Conservation (phyloP, 2,113 vertebrate species). For the Ascaphus truei region DNA sequence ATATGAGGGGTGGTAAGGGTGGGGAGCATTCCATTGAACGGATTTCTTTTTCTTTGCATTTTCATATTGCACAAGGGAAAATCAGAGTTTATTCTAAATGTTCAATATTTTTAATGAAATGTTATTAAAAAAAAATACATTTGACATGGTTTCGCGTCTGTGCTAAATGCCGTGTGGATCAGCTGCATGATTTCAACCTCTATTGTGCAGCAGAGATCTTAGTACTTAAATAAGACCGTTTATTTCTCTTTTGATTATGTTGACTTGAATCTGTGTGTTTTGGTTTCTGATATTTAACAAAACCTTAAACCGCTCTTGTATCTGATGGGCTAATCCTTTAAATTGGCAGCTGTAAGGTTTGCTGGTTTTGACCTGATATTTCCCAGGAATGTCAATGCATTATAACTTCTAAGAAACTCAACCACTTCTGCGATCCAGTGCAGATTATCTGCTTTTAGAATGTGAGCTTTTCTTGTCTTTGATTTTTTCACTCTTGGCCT, state of each 20-base stretch:
- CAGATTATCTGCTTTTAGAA: constrained; percentile 11
- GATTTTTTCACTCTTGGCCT: background rate
- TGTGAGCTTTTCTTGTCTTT: background rate
- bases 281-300: background rate
- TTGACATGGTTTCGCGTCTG: no score
- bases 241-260: background rate
- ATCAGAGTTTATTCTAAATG: no score
- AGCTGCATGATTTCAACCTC: no score
- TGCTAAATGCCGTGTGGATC: no score
- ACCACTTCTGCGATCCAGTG: background rate
- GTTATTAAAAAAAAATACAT: no score
- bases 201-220: no score
- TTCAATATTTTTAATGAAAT: no score
- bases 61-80: no score
- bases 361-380: constrained; percentile 25
- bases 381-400: constrained; percentile 11
- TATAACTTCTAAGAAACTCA: constrained; percentile 15
- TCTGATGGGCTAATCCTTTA: constrained; percentile 17
- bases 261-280: constrained; percentile 6
- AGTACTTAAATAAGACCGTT: background rate
- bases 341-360: background rate
- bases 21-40: no score
- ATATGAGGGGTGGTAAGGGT: no score
- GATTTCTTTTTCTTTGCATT: no score
- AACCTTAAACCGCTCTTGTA: background rate